Base-by-base conservation (phyloP, 2,797 vertebrate species). In the Sebastes hopkinsi region DNA sequence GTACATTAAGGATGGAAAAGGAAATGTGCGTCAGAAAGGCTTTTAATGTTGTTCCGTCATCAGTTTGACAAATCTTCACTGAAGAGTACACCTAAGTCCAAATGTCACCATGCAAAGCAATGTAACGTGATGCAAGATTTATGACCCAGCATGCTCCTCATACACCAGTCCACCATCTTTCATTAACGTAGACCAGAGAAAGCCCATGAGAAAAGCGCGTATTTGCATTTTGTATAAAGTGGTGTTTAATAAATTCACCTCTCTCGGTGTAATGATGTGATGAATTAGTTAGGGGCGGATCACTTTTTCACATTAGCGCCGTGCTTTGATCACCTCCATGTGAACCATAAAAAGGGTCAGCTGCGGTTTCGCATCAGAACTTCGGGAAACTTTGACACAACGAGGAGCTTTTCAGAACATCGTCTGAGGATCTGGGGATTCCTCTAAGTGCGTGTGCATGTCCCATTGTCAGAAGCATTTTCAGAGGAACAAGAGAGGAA, bases 401-500 rank as follows among this genome's bases (percentile, higher is more conserved):
- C 42, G 11, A 30, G 18, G 46, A 46, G 29, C 16, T 42, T 65
- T 56, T 66, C 8, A 25, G 54, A 55, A 61, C 10, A 25, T 34
- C 36, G 23, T 52, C 25, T 11, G 68, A 61, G 23, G 70, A 80
- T 64, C 29, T 62, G 42, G 64, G 67, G 59, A 76, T 65, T 72
- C 30, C 54, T 86, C 13, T 72, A 68, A 84, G 81, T 77, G 72
- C 38, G 64, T 60, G 27, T 82, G 50, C 84, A 46, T 82, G 79
- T 84, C 20, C 10, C 27, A 29, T 36, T 71, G 69, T 82, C 61
- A 23, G 9, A 50, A 27, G 22, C 16, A 3, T 55, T 74, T 67
- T 59, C 25, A 58, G 25, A 59, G n/a, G 36, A 68, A 30, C 58
- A 22, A 3, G 4, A 55, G 42, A 30, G 22, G 32, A n/a, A 16